Conservation (phyloP, 2,888 invertebrate species). For the Torymus aiolomorphi region DNA sequence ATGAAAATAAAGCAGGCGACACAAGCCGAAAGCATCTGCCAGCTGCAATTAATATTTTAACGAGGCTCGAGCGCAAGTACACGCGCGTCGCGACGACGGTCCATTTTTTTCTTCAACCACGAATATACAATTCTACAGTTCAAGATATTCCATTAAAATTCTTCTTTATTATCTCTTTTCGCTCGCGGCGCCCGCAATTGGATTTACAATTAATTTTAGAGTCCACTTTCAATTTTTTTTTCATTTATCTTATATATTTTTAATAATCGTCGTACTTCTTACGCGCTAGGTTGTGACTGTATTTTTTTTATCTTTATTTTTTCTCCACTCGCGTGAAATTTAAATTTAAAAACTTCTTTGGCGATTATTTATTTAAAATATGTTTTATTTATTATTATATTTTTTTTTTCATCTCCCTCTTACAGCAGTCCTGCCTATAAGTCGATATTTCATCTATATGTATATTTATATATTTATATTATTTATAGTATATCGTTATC, state of each 20-base stretch:
- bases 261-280: slow-evolving; percentile 66
- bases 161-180: slow-evolving; percentile 28
- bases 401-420: slow-evolving; percentile 48
- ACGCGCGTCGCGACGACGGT: slow-evolving; percentile 24
- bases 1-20: too few relatives aligned
- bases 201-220: slow-evolving; percentile 73
- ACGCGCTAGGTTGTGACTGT: slow-evolving; percentile 65
- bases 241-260: too few relatives aligned
- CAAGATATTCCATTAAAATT: slow-evolving; percentile 23
- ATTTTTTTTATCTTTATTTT: too few relatives aligned
- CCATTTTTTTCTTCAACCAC: neutral
- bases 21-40: neutral
- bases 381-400: slow-evolving; percentile 67
- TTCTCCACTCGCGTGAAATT: slow-evolving; percentile 51
- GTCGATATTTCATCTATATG: slow-evolving; percentile 60
- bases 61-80: neutral
- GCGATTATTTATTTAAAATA: slow-evolving; percentile 75
- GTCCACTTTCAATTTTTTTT: slow-evolving; percentile 72
- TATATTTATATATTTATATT: slow-evolving; percentile 56
- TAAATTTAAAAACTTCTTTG: slow-evolving; percentile 73
- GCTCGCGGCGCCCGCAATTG: slow-evolving; percentile 53
- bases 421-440: slow-evolving; percentile 60
- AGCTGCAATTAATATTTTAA: slow-evolving; percentile 1
- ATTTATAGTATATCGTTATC: slow-evolving; percentile 47
- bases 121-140: slow-evolving; percentile 35